Base-by-base conservation (phyloP, 2,888 invertebrate genomes). In the Smittia sp. region DNA sequence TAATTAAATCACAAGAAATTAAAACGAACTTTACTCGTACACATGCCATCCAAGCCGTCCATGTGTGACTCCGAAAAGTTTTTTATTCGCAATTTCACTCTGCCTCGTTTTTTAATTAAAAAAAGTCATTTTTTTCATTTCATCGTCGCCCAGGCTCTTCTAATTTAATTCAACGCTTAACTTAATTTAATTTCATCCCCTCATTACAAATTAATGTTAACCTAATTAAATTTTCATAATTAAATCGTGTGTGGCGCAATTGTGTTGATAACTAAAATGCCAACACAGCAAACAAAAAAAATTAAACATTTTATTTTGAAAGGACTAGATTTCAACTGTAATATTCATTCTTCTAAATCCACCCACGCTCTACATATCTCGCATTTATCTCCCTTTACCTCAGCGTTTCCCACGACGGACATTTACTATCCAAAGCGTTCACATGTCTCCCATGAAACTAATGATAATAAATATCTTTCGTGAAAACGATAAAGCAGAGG, bases 391-490 rank as follows among this genome's bases (percentile, higher is more conserved):
- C 18, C n/a, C 18, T 46, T 46, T 46, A 13, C 46, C 46, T 46
- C 46, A 11, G 15, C 46, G 46, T 46, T 46, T 46, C 46, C 46
- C 46, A 46, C 46, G 46, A 46, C 46, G 15, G 46, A 46, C 46
- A 46, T 58, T 58, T 58, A 58, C 58, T 22, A 58, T 58, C 20
- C 18, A 13, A 46, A 13, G 18, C 52, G 15, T 58, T 58, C 9
- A 20, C 9, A 58, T 69, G 25, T 69, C 38, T 69, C 69, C 69
- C 69, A 52, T 69, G 69, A 54, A 69, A 27, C 52, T 69, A 69
- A 69, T 69, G 69, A 69, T 69, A 52, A 69, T 69, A 69, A 69
- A 69, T 69, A 99, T 58, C 58, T 58, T 15, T 9, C 58, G 46
- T 32, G 32, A 32, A 46, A 46, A 46, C 46, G 46, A 46, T 46